Evolutionary conservation across 2,888 invertebrate species (phyloP).

Genomic region (Thecocarcelia acutangulata): DNA sequence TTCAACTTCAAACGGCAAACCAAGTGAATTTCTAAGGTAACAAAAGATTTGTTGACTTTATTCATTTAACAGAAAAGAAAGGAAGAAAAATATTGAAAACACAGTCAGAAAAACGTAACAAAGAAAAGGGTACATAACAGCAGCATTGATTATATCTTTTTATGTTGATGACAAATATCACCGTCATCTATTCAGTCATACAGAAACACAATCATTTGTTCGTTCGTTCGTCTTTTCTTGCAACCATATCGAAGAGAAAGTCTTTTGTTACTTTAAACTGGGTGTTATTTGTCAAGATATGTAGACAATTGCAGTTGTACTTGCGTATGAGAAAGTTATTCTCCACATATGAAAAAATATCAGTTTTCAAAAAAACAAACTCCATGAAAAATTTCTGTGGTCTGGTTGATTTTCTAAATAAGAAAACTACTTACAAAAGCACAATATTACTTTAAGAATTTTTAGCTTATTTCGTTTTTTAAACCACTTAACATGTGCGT

Average conservation of each 20-base stretch:
- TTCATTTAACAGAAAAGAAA: conserved; percentile 20
- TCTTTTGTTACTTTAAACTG: conserved; percentile 65
- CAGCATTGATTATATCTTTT: conserved; percentile 61
- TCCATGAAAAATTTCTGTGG: conserved; percentile 56
- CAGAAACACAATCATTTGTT: conserved; percentile 20
- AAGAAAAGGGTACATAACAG: conserved; percentile 48
- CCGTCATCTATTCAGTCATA: conserved; percentile 57
- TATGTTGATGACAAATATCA: conserved; percentile 69
- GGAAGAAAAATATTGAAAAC: conserved; percentile 57
- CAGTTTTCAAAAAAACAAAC: conserved; percentile 23
- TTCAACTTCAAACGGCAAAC: conserved; percentile 25
- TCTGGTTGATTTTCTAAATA: conserved; percentile 30
- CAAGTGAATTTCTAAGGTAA: conserved; percentile 59
- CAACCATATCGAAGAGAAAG: conserved; percentile 50
- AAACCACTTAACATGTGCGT: conserved; percentile 7
- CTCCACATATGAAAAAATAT: conserved; percentile 30
- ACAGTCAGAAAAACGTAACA: conserved; percentile 5
- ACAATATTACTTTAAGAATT: conserved; percentile 62
- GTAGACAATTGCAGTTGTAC: conserved; percentile 38
- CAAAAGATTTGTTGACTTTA: conserved; percentile 67
- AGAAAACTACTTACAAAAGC: conserved; percentile 51
- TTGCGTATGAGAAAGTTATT: conserved; percentile 1
- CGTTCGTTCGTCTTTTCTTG: conserved; percentile 35
- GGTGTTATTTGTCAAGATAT: conserved; percentile 59
- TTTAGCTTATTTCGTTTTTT: conserved; percentile 3